Evolutionary conservation across 2,113 vertebrate species (phyloP), one percentile per base, ranked within the genome.

Genomic region (Pyxicephalus adspersus): DNA sequence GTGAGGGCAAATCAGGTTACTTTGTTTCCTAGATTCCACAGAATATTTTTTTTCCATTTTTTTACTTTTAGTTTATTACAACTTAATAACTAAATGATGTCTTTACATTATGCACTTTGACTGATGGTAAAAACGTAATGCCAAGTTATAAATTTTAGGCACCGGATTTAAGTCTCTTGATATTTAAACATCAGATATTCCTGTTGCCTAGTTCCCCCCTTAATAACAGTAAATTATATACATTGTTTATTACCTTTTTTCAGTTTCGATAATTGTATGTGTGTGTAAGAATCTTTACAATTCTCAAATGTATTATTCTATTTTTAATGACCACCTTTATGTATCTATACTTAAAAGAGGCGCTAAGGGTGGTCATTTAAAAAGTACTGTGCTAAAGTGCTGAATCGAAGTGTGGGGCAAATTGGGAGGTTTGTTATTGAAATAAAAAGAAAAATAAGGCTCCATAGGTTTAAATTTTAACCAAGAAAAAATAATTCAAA

Each of bases 81-180:
- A 34, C 58, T 66, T 50, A 66, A 82, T 22, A 58, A 66, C 23
- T 74, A 66, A 75, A 58, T 82, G 71, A 75, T 82, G 70, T 75
- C 52, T 73, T 82, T 66, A 75, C 71, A 67, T 64, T 66, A 66
- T 82, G 71, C 57, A 58, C 71, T 71, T 54, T 82, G 70, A 82
- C 51, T 70, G 60, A 70, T 81, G 60, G 79, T 74, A 51, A 74
- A 58, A 26, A 74, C 22, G 15, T 28, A 57, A 81, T 64, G 70
- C 79, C 79, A 74, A 55, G 60, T 64, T 73, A 55, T 64, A 81
- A 73, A 81, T 28, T 58, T 64, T 64, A n/a, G 38, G 28, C 22
- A 52, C 22, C 9, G 57, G 31, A 54, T 81, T 70, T 61, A 81
- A 81, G 63, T 81, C 65, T 55, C 50, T 54, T 20, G 29, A 50